Evolutionary conservation across 2,113 vertebrate species (phyloP), one percentile per base, ranked within the genome.

Genomic region (Trematocara zebra): DNA sequence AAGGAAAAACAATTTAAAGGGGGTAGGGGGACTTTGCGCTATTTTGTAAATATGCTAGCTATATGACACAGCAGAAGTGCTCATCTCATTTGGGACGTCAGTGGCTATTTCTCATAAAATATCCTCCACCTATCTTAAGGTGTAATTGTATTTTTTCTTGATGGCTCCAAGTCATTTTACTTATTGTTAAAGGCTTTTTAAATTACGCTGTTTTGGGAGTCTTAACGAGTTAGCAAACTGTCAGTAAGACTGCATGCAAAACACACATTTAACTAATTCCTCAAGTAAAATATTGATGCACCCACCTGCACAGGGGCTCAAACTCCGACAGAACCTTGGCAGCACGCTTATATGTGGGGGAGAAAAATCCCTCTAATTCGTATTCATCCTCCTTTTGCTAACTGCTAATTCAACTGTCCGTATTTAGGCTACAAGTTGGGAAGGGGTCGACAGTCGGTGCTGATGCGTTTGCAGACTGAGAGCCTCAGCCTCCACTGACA

Each of bases 221-320:
- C 44, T 51, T 8, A 42, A 40, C 37, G 44, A 23, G 7, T 53
- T 47, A 31, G 52, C 57, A 56, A 88, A 47, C 11, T 20, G 15
- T 67, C 47, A 47, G 8, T 11, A 54, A 53, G 6, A 56, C 33
- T 3, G 17, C 2, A 37, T 2, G 4, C 33, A 52, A 40, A 4
- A 8, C 3, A 57, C 8, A 40, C 3, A 7, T 3, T 54, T 7
- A 59, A 69, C 9, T 51, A 42, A 85, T 37, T 49, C 7, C 33
- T 35, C 44, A 56, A 83, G 15, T 35, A 20, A 3, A 10, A 18
- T 49, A 17, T 5, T 54, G 7, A 14, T 23, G 56, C n/a, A 67
- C 93, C 54, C 83, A 92, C 93, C 92, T 87, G 82, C 11, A 40
- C 44, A 79, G 37, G 42, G 86, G 85, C 54, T 84, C 52, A 86